Evolutionary conservation across 2,888 invertebrate species (phyloP).

Genomic region (Pandemis corylana): DNA sequence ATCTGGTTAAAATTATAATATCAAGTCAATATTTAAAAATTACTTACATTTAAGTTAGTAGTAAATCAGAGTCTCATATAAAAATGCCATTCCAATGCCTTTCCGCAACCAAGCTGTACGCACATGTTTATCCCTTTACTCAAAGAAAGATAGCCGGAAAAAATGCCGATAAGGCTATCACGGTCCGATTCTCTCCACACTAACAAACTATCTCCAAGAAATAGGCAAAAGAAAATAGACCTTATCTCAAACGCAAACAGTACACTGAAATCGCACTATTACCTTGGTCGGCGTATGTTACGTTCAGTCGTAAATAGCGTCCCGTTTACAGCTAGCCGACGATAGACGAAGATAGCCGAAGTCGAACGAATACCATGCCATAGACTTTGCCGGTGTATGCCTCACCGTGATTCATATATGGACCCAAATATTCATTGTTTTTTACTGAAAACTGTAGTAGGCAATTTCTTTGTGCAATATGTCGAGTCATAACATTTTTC

Average conservation of each 20-base stretch:
- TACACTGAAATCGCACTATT: constrained; percentile 23
- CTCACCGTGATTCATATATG: background rate
- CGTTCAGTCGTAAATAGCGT: constrained; percentile 69
- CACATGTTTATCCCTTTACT: constrained; percentile 69
- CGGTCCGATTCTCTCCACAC: constrained; percentile 63
- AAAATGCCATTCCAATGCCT: constrained; percentile 17
- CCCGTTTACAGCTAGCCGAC: constrained; percentile 66
- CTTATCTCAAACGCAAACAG: constrained; percentile 46
- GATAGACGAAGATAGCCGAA: constrained; percentile 69
- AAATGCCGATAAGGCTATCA: constrained; percentile 71
- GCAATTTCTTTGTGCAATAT: background rate
- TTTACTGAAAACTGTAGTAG: background rate
- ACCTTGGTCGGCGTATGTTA: constrained; percentile 53
- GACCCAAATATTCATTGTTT: background rate
- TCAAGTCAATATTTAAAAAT: background rate
- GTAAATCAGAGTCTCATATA: constrained; percentile 1
- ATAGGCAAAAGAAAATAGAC: constrained; percentile 50
- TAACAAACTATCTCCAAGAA: constrained; percentile 41
- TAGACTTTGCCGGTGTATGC: constrained; percentile 5
- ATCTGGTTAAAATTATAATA: no score
- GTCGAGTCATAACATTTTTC: no score
- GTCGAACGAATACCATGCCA: constrained; percentile 54
- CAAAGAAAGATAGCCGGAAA: constrained; percentile 73
- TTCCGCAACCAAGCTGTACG: constrained; percentile 52
- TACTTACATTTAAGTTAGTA: background rate